Base-by-base conservation (phyloP, 2,113 vertebrate genomes). In the Coryphaenoides rupestris region DNA sequence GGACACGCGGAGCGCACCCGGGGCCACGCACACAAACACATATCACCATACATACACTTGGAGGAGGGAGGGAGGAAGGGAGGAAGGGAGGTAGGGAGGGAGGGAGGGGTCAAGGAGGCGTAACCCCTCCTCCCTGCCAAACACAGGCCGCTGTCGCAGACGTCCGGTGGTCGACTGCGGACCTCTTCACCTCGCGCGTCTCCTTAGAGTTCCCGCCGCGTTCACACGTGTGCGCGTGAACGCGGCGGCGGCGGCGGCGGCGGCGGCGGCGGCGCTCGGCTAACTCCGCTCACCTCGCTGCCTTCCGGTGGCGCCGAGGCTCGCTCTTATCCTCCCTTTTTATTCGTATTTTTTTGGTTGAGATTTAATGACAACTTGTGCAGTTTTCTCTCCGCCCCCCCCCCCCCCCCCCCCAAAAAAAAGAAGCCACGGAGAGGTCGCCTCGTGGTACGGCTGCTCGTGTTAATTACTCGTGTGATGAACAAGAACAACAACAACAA, bases 1-100 rank as follows among this genome's bases (percentile, higher is more conserved):
- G 84, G 85, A 88, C 85, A 84, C 85, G 81, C 77, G 61, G 14
- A 19, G 81, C 80, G 79, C 82, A 81, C 83, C 84, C 81, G 79
- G 81, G 50, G 80, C 82, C 75, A 73, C 64, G 17, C 70, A 80
- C 69, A 84, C 80, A 83, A 80, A 55, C 78, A 66, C 2, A 24
- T 16, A 4, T n/a, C 33, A 40, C 33, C 9, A 40, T 40, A 10
- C 33, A 40, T 40, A 40, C 33, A 40, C 33, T 40, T 40, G 33
- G 33, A 40, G 33, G 33, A 40, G 33, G 33, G 6, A 12, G 6
- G 33, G 33, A 12, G 13, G 33, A 2, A 9, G 13, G 33, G 33
- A 12, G 24, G 24, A 26, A 6, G 24, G 24, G 6, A 6, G 24
- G 6, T 7, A 12, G 13, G 33, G 33, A 9, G 13, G 33, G 33